Base-by-base conservation (phyloP, 2,888 invertebrate genomes). In the Chouioia cunea region DNA sequence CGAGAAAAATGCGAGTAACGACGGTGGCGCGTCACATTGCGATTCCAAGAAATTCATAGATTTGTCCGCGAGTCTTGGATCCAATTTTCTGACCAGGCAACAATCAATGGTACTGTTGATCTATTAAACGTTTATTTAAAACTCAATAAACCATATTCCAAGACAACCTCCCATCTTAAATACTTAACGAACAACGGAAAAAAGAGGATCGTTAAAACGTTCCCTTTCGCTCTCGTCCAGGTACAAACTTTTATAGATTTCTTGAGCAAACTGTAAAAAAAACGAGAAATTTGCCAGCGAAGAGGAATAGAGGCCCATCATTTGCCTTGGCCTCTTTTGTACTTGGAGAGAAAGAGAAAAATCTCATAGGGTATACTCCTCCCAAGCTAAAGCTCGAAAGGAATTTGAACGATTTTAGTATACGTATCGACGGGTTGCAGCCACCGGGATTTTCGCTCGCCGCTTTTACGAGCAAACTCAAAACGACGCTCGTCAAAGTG, bases 41-140 rank as follows among this genome's bases (percentile, higher is more conserved):
- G 81, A 82, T 81, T 78, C 79, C 76, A 77, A 64, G 52, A 68
- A 75, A 73, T 74, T 69, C 48, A 68, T 16, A 66, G 75, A 76
- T 78, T 77, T 54, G 10, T 77, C 77, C 74, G 78, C 75, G 76
- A 79, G 76, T 62, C 76, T 80, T n/a, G n/a, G n/a, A n/a, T n/a
- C n/a, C n/a, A n/a, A n/a, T n/a, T n/a, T n/a, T n/a, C n/a, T n/a
- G n/a, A n/a, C n/a, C n/a, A n/a, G n/a, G n/a, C n/a, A n/a, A n/a
- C n/a, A n/a, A n/a, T n/a, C n/a, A n/a, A n/a, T n/a, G n/a, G n/a
- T n/a, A n/a, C n/a, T n/a, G n/a, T n/a, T n/a, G n/a, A n/a, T n/a
- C n/a, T n/a, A n/a, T 27, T 27, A 27, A 27, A 27, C 2, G 6
- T 27, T 6, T 6, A 27, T 27, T 27, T 27, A 2, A 6, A 27